Conservation (phyloP, 2,888 invertebrate genomes). For the Erannis defoliaria region DNA sequence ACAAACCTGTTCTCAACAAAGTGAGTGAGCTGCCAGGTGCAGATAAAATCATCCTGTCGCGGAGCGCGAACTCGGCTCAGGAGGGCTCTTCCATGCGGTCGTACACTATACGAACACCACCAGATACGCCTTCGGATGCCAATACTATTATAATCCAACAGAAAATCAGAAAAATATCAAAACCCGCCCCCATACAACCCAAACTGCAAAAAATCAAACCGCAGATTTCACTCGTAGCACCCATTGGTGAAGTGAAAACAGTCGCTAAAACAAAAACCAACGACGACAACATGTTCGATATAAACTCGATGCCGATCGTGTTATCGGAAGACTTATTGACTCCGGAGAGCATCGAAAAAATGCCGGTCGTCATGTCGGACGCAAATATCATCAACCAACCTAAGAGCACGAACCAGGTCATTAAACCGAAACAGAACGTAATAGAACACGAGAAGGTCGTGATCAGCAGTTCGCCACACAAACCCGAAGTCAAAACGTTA, state of each 20-base stretch:
- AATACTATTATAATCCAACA: conserved; percentile 77
- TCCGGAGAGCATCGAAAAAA: conserved; percentile 89
- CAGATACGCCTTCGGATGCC: conserved; percentile 66
- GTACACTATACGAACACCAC: conserved; percentile 75
- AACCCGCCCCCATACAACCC: conserved; percentile 55
- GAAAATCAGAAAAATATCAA: conserved; percentile 71
- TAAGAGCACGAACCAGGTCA: conserved; percentile 63
- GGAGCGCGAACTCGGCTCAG: conserved; percentile 62
- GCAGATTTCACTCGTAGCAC: conserved; percentile 64
- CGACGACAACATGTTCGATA: conserved; percentile 88
- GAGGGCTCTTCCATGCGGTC: conserved; percentile 77
- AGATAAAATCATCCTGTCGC: conserved; percentile 79
- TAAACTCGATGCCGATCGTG: conserved; percentile 92
- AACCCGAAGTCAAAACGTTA: conserved; percentile 75
- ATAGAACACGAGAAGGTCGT: conserved; percentile 69
- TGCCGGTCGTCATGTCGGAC: conserved; percentile 88
- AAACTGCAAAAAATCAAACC: conserved; percentile 75
- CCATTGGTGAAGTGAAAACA: conserved; percentile 60
- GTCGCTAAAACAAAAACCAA: conserved; percentile 47
- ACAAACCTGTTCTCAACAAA: conserved; percentile 69
- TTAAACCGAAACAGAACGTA: conserved; percentile 65
- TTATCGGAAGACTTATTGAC: conserved; percentile 90
- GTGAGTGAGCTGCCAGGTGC: conserved; percentile 65
- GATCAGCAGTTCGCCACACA: conserved; percentile 59
- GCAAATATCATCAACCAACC: conserved; percentile 71